A percentile compares a stretch with the other conserved stretches of the same genome.
These are phyloP conservation scores for Hippasteria phrygiana DNA, from an alignment of 53 echinoderm and acorn worm species.

Conservation along the genomic window DNA sequence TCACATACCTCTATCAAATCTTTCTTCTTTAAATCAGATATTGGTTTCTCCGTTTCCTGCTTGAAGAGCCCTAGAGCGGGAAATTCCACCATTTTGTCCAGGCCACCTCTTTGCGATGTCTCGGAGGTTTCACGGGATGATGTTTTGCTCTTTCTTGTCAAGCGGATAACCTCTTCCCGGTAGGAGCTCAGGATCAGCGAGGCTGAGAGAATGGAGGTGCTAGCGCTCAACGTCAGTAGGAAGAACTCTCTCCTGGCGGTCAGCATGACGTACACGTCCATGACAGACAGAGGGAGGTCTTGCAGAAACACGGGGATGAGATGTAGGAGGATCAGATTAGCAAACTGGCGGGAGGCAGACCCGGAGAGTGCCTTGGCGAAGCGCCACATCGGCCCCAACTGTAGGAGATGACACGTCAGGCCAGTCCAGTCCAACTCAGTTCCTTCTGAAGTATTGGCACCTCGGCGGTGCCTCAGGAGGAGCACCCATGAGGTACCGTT, in stretches of 20 bases:
- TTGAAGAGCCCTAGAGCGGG: slow-evolving; percentile 30
- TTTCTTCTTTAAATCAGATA: background rate
- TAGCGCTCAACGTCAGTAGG: background rate
- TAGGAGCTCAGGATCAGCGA: slow-evolving; percentile 31
- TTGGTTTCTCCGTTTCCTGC: background rate
- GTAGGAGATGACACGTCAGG: slow-evolving; percentile 29
- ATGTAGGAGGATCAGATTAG: slow-evolving; percentile 29
- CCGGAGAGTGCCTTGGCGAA: slow-evolving; percentile 41
- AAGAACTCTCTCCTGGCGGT: background rate
- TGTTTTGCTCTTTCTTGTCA: background rate
- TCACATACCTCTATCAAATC: background rate
- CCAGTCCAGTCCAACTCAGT: slow-evolving; percentile 45
- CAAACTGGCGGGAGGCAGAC: slow-evolving; percentile 13
- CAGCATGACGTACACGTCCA: slow-evolving; percentile 44
- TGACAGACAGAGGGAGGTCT: slow-evolving; percentile 39
- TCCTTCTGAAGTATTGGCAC: background rate
- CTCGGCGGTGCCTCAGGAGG: slow-evolving; percentile 9
- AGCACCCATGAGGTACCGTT: slow-evolving; percentile 44
- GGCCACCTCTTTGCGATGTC: background rate
- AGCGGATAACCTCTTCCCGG: slow-evolving; percentile 17
- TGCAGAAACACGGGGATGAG: slow-evolving; percentile 44
- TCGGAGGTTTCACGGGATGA: background rate
- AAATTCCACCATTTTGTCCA: slow-evolving; percentile 17
- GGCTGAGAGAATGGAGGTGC: slow-evolving; percentile 24
- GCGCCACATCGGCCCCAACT: slow-evolving; percentile 40